Evolutionary conservation across 2,113 vertebrate genomes (phyloP), one percentile per base, ranked within the genome.

Genomic region (Pholis gunnellus): DNA sequence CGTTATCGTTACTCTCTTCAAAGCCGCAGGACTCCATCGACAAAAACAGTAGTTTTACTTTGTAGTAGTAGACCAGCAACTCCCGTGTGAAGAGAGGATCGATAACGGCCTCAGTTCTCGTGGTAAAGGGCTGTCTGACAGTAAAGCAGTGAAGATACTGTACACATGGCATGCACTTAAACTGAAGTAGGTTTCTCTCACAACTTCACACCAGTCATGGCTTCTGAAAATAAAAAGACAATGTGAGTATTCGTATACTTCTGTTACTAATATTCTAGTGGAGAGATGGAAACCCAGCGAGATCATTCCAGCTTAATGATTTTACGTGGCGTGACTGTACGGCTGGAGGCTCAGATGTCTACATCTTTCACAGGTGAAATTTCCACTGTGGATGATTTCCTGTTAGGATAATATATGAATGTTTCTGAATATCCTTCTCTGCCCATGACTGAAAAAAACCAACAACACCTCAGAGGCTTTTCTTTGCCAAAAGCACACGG

Each of bases 401-500:
- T 44, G 29, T 71, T 14, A 48, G 6, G n/a, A 25, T 9, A 0
- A 44, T 38, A 46, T 68, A 52, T 46, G 20, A 56, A 77, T 56
- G 7, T 29, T 67, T 8, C 9, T 48, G 4, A 78, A 64, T 71
- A 63, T 67, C 59, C 34, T 27, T 65, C 34, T 66, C 74, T 65
- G 72, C 15, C 40, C 15, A 52, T 17, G 44, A 50, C 52, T 57
- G 25, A 81, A 79, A 72, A 71, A 14, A 44, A 44, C 14, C 1
- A 50, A 22, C 18, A 22, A 18, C 25, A 22, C 63, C 42, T 60
- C 68, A 3, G 54, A 81, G 72, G 75, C 56, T 13, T 2, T 65
- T 42, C 29, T 71, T 77, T 67, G 3, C 50, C 72, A 17, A 77
- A 79, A 57, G 54, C 72, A 54, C 44, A 34, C 38, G 9, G 40